phyloP scores from a whole-genome alignment of 2,797 vertebrate species.

The Mustela erminea region DNA sequence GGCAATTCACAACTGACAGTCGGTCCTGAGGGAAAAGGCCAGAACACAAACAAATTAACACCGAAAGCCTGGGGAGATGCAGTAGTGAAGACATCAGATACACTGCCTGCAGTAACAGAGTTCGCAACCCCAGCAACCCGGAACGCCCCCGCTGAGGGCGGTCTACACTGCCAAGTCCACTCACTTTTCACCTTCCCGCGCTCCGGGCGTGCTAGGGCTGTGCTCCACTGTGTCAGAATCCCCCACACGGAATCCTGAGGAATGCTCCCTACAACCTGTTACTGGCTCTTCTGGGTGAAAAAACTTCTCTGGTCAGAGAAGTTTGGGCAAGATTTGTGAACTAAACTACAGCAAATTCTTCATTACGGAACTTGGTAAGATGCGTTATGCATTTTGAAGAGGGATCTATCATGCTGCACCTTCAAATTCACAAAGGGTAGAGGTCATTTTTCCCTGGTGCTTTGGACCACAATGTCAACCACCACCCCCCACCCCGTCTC shows the following conservation, averaged over 20 bases:
- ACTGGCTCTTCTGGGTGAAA: background rate
- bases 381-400: background rate
- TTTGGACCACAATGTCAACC: background rate
- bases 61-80: background rate
- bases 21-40: background rate
- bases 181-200: background rate
- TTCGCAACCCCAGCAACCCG: background rate
- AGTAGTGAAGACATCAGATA: rapidly evolving
- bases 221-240: background rate
- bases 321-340: background rate
- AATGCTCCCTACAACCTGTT: background rate
- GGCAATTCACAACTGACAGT: background rate
- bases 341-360: background rate
- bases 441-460: background rate
- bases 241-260: background rate
- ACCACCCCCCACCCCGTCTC: too few species aligned
- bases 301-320: background rate
- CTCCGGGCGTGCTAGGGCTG: background rate
- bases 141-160: background rate
- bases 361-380: background rate
- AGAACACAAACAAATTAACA: background rate
- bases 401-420: background rate
- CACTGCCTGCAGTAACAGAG: rapidly evolving
- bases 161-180: background rate
- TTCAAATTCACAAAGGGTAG: conserved; percentile 50